These are phyloP conservation scores for human (Homo sapiens) DNA, from an alignment of 2,113 vertebrate genomes.

Conservation along the genomic window GRCh38 chr2:12886001-12886500, in stretches of 20 bases:
- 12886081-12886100: background rate
- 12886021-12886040: no score
- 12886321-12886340: background rate
- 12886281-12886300: background rate
- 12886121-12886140: no score
- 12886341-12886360: no score
- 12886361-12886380: background rate
- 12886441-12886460: background rate
- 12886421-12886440: background rate
- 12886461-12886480: background rate
- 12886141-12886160: background rate
- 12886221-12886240: background rate
- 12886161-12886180: background rate
- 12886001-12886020: background rate
- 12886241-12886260: rapidly evolving
- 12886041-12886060: background rate
- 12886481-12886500: rapidly evolving
- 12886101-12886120: background rate
- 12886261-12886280: background rate
- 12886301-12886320: background rate
- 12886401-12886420: background rate
- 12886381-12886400: background rate
- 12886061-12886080: no score
- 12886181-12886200: background rate
- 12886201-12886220: background rate